These are phyloP conservation scores for Hypothenemus hampei DNA, from an alignment of 1,140 invertebrate genomes.

Conservation along the genomic window DNA sequence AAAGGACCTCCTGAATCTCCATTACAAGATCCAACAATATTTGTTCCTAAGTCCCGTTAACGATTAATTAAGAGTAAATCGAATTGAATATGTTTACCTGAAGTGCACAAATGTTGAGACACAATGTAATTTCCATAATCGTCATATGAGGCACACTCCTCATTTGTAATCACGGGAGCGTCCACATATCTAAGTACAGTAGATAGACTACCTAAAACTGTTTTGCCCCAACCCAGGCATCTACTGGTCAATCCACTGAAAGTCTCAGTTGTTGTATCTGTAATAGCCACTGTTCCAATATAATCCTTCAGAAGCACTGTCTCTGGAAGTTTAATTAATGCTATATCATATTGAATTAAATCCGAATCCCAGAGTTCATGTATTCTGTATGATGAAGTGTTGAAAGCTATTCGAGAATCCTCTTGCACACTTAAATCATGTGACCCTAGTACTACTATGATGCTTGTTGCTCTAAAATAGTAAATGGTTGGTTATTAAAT, in stretches of 20 bases:
- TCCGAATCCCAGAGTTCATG: constrained; percentile 1
- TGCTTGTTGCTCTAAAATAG: constrained; percentile 5
- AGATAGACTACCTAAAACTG: background rate
- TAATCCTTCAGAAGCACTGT: constrained; percentile 2
- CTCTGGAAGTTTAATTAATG: constrained; percentile 1
- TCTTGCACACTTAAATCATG: background rate
- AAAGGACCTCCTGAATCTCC: constrained; percentile 28
- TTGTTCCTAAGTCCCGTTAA: no score
- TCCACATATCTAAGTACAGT: constrained; percentile 13
- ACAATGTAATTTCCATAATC: constrained; percentile 7
- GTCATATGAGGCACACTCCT: constrained; percentile 3
- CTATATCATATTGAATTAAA: constrained; percentile 5
- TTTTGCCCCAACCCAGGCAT: constrained; percentile 17
- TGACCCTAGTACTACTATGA: constrained; percentile 13
- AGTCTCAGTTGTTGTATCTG: background rate
- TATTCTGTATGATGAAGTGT: constrained; percentile 1
- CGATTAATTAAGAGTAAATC: background rate
- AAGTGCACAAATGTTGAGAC: constrained; percentile 15
- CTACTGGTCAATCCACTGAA: constrained; percentile 4
- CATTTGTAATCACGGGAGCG: constrained; percentile 8
- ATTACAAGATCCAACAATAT: constrained; percentile 24
- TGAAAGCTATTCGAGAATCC: background rate
- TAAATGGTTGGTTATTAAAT: background rate
- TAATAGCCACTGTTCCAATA: constrained; percentile 4
- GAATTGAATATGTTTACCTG: constrained; percentile 10